phyloP scores from a whole-genome alignment of 2,888 invertebrate species.

The Dione vanillae region DNA sequence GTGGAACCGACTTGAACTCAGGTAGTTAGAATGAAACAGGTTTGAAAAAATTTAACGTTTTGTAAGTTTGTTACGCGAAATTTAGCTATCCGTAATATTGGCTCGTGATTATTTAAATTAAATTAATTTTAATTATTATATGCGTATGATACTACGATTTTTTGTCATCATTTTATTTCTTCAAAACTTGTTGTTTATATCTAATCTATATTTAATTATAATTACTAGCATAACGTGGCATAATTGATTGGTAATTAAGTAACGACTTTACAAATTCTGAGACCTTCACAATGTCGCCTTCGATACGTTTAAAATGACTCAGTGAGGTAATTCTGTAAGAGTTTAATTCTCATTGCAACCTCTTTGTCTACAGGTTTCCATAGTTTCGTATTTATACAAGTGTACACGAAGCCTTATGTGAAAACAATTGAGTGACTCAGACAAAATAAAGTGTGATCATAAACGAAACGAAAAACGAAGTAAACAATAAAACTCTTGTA shows the following conservation, averaged over 20 bases:
- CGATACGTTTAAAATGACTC: conserved; percentile 59
- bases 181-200: neutral
- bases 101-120: conserved; percentile 7
- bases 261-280: conserved; percentile 30
- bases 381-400: conserved; percentile 72
- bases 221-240: conserved; percentile 31
- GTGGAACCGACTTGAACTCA: conserved; percentile 40
- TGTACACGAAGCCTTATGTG: conserved; percentile 68
- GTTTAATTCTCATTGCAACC: conserved; percentile 59
- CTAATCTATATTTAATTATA: neutral
- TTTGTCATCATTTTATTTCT: neutral
- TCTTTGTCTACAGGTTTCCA: conserved; percentile 61
- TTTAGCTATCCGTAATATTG: neutral
- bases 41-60: conserved; percentile 36
- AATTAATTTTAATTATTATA: neutral
- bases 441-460: conserved; percentile 48
- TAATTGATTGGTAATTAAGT: conserved; percentile 9
- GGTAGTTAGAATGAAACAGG: conserved; percentile 46
- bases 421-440: conserved; percentile 64
- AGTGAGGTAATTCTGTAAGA: conserved; percentile 64
- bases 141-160: neutral
- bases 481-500: conserved; percentile 55
- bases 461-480: conserved; percentile 59
- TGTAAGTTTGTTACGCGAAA: conserved; percentile 30
- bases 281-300: conserved; percentile 48